Conservation (phyloP, 2,113 vertebrate species). For the Chaetodon auriga region DNA sequence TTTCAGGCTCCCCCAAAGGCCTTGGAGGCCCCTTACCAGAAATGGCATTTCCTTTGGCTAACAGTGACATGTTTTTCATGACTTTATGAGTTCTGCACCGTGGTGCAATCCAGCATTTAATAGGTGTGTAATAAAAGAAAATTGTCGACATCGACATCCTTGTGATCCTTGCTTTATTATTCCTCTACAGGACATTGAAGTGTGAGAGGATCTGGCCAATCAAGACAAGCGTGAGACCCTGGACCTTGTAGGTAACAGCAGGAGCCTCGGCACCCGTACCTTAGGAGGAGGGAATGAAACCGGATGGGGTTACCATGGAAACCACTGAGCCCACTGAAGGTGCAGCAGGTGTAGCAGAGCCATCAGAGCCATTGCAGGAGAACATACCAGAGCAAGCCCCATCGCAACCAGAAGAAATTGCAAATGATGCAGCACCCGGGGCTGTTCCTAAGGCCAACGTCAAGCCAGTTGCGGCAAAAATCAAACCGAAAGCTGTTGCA, state of each 20-base stretch:
- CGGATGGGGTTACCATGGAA: slow-evolving; percentile 83
- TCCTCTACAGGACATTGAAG: slow-evolving; percentile 36
- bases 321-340: slow-evolving; percentile 76
- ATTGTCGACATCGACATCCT: not conserved
- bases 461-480: slow-evolving; percentile 53
- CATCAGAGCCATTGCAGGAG: slow-evolving; percentile 45
- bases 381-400: slow-evolving; percentile 40
- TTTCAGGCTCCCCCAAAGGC: slow-evolving; percentile 50
- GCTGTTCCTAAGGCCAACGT: slow-evolving; percentile 52
- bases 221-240: not conserved
- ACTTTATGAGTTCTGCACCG: slow-evolving; percentile 10
- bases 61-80: slow-evolving; percentile 17
- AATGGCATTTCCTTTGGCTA: slow-evolving; percentile 52
- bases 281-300: slow-evolving; percentile 81
- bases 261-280: not conserved
- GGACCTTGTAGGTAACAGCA: slow-evolving; percentile 12
- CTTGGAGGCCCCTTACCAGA: slow-evolving; percentile 47
- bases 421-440: slow-evolving; percentile 37
- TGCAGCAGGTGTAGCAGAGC: slow-evolving; percentile 52
- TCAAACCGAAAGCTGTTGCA: slow-evolving; percentile 62
- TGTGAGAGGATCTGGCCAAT: slow-evolving; percentile 3
- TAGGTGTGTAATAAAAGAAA: not conserved
- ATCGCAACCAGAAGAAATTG: slow-evolving; percentile 46
- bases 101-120: not conserved
- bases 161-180: not conserved